A percentile compares a stretch with the other conserved stretches of the same genome.
These are phyloP conservation scores for Gymnorhina tibicen DNA, from an alignment of 2,113 vertebrate genomes.

Conservation along the genomic window DNA sequence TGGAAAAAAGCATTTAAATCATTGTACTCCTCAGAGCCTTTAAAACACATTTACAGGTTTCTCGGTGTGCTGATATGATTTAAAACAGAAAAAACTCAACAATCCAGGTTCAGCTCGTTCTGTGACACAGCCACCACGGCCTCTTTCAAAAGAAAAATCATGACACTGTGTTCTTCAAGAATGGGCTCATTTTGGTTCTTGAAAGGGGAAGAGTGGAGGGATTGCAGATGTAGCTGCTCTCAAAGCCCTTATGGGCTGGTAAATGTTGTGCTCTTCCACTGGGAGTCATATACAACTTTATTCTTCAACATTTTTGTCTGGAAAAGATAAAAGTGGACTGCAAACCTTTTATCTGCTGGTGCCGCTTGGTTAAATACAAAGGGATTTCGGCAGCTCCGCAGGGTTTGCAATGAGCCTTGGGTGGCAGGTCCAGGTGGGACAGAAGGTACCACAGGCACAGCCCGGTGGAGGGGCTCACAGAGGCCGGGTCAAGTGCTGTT, in stretches of 20 bases:
- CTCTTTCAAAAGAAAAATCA: background rate
- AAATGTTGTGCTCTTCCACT: background rate
- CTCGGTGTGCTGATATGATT: background rate
- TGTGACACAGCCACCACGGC: background rate
- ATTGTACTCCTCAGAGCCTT: background rate
- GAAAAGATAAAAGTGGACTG: background rate
- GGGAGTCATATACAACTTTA: background rate
- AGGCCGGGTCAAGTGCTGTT: background rate
- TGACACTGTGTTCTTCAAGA: background rate
- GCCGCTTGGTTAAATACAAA: background rate
- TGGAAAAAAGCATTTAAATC: background rate
- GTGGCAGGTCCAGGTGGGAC: background rate
- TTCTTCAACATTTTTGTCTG: background rate
- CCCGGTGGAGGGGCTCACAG: fast-evolving
- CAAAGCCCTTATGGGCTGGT: background rate
- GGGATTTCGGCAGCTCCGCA: background rate
- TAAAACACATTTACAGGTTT: background rate
- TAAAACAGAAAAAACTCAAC: background rate
- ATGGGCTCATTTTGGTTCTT: background rate
- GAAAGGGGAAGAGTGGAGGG: background rate
- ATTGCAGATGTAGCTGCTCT: background rate
- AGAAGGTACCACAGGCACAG: fast-evolving
- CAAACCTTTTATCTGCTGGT: background rate
- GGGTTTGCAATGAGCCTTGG: background rate
- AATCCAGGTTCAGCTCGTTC: background rate